A percentile compares a stretch with the other conserved stretches of the same genome.
Conservation (phyloP, 2,797 vertebrate genomes). For the Streptopelia turtur region DNA sequence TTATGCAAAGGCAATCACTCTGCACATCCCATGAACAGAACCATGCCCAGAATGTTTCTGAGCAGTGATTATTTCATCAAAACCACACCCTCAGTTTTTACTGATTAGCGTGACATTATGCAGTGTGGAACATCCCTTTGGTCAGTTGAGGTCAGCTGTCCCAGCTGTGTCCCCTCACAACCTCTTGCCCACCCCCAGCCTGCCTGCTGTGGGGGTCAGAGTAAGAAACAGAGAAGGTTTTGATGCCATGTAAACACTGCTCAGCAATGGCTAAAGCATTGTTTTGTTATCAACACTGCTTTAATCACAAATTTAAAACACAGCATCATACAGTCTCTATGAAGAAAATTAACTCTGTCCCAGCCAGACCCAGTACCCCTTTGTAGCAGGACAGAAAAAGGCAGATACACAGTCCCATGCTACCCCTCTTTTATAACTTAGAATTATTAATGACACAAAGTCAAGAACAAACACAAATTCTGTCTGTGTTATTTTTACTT, state of each 20-base stretch:
- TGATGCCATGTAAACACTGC: not conserved
- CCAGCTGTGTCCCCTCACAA: not conserved
- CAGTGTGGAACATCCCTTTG: not conserved
- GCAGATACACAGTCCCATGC: not conserved
- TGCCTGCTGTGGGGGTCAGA: not conserved
- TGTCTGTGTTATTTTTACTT: not conserved
- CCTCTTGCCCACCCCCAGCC: not conserved
- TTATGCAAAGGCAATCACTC: not conserved
- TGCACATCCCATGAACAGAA: not conserved
- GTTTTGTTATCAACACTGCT: not conserved
- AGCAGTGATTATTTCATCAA: not conserved
- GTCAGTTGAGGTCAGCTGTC: not conserved
- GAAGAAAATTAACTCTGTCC: not conserved
- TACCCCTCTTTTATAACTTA: not conserved
- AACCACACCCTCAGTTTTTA: not conserved
- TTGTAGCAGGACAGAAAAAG: not conserved
- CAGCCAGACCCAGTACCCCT: not conserved
- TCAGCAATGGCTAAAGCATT: not conserved
- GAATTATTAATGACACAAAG: not conserved
- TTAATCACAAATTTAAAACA: not conserved
- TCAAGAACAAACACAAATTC: not conserved
- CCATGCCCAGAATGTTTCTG: not conserved
- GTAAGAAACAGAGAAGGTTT: not conserved
- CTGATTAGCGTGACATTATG: fast-evolving
- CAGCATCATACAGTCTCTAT: not conserved